Percentiles rank a stretch among this genome's conserved stretches.
Conservation (phyloP, 1,140 invertebrate genomes). For the Listronotus bonariensis region DNA sequence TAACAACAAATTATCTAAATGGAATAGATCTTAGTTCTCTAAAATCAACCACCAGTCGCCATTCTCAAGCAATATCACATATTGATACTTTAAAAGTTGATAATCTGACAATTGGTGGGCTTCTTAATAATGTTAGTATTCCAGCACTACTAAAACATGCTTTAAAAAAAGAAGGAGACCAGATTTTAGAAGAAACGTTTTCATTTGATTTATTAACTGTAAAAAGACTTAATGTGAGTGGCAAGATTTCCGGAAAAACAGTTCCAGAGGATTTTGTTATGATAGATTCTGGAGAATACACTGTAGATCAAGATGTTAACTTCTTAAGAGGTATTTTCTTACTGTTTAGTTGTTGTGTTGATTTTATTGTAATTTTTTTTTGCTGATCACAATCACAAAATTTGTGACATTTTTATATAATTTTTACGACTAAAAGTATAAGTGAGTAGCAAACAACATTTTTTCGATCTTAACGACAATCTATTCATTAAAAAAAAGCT, state of each 20-base stretch:
- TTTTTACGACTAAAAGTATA: too few relatives aligned
- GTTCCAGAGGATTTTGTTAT: slow-evolving; percentile 46
- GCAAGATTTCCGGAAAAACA: slow-evolving; percentile 24
- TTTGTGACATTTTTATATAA: too few relatives aligned
- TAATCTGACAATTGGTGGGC: slow-evolving; percentile 46
- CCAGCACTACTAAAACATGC: slow-evolving; percentile 45
- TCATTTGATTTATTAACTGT: slow-evolving; percentile 41
- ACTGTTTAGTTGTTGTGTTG: too few relatives aligned
- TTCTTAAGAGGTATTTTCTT: slow-evolving; percentile 44
- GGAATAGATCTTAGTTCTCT: not conserved
- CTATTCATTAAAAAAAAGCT: too few relatives aligned
- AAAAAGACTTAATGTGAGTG: slow-evolving; percentile 34
- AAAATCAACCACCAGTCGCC: not conserved
- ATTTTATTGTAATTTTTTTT: too few relatives aligned
- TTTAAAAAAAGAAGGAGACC: slow-evolving; percentile 45
- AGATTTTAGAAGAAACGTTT: slow-evolving; percentile 41
- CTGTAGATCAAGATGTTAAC: slow-evolving; percentile 55
- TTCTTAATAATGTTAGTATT: slow-evolving; percentile 50
- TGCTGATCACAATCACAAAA: too few relatives aligned
- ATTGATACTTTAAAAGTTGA: slow-evolving; percentile 28
- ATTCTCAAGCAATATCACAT: not conserved
- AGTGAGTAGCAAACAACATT: too few relatives aligned
- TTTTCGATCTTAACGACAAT: too few relatives aligned
- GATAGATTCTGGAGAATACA: slow-evolving; percentile 48
- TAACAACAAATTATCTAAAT: slow-evolving; percentile 37